phyloP scores from a whole-genome alignment of 2,797 vertebrate species.

The Aulostomus chinensis region DNA sequence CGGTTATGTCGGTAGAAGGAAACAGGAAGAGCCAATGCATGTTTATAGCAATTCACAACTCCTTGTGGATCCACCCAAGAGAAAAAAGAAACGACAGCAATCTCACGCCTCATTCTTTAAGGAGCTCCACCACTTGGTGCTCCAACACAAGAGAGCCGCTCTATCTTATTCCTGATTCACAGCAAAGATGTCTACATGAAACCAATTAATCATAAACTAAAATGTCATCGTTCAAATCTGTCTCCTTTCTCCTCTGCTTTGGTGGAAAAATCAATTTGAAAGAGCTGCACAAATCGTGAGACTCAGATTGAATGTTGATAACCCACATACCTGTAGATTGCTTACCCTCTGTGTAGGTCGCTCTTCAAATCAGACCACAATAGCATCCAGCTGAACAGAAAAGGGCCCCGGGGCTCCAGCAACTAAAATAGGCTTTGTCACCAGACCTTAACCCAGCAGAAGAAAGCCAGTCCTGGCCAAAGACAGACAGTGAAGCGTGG shows the following conservation, averaged over 20 bases:
- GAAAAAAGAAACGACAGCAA: no score
- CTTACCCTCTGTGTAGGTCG: conserved; percentile 52
- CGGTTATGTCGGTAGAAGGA: conserved; percentile 29
- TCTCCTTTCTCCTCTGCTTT: conserved; percentile 25
- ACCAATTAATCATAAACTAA: conserved; percentile 36
- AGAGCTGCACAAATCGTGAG: conserved; percentile 7
- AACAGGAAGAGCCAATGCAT: conserved; percentile 42
- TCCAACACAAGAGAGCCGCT: no score
- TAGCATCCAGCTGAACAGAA: conserved; percentile 56
- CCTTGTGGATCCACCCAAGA: no score
- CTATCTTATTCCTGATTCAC: no score
- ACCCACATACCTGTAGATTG: neutral
- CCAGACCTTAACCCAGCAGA: no score
- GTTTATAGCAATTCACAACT: no score
- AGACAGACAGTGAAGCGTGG: conserved; percentile 67
- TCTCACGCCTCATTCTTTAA: no score
- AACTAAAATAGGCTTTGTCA: neutral
- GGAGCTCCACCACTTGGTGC: no score
- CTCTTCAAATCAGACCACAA: conserved; percentile 17
- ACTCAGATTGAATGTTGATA: conserved; percentile 7
- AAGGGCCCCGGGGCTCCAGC: conserved; percentile 4
- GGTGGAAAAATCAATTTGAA: conserved; percentile 16
- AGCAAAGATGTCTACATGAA: no score
- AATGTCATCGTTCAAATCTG: conserved; percentile 42
- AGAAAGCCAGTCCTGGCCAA: conserved; percentile 32